Base-by-base conservation (phyloP, 2,113 vertebrate genomes). In the Lagopus muta region DNA sequence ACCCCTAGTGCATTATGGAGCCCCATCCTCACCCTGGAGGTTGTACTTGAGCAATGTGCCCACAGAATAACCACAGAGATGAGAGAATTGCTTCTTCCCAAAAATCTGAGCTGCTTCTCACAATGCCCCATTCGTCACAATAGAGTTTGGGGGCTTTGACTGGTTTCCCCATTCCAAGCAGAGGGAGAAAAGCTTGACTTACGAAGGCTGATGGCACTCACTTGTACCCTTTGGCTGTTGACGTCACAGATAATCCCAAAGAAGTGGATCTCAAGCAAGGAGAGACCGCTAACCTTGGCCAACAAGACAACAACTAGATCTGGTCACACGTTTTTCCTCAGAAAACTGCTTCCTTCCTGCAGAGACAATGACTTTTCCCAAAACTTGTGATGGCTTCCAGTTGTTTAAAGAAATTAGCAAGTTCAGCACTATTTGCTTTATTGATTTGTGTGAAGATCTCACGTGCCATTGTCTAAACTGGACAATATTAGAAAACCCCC, bases 281-380 rank as follows among this genome's bases (percentile, higher is more conserved):
- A 78, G 20, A 42, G 1, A 77, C 7, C 17, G 10, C 24, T 14
- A 32, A 8, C 38, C 28, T 48, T 2, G 12, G 13, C 13, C 20
- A 43, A 24, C 34, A 76, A 62, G 16, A 28, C 66, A 70, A 12
- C 45, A 58, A 20, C 32, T 62, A 42, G 30, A 84, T 42, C 19
- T 54, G 42, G 14, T 24, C 43, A n/a, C 13, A 28, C 3, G 6
- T 12, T 48, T 77, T 52, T n/a, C 15, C 13, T 42, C 34, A 64
- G 40, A 95, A 85, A 89, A 22, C 45, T 80, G 21, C 6, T 75
- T 87, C 79, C 66, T 64, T 88, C 66, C 45, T 48, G 11, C 22
- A 71, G 34, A 67, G 52, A 60, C 25, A 86, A 28, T 18, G 13
- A 36, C 81, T 27, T 69, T 71, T 58, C 72, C 64, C 42, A 74